Conservation (phyloP, 1,140 invertebrate species). For the Drosophila tristis region DNA sequence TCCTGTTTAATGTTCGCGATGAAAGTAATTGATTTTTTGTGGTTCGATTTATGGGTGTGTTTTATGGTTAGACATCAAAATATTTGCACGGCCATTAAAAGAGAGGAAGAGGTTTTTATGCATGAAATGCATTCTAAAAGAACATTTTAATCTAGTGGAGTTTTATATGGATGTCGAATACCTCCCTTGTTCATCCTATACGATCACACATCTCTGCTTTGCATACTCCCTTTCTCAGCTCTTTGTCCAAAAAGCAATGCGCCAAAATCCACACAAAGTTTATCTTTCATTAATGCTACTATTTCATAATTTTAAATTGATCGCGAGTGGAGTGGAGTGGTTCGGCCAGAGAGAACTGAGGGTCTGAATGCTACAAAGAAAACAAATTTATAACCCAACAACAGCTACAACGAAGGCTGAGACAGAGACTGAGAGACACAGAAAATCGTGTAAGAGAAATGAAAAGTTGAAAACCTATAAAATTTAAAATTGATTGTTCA, state of each 20-base stretch:
- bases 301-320: constrained; percentile 76
- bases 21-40: constrained; percentile 43
- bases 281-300: constrained; percentile 67
- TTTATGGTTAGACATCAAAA: constrained; percentile 40
- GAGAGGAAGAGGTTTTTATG: not conserved
- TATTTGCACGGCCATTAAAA: constrained; percentile 6
- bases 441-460: constrained; percentile 75
- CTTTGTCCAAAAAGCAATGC: constrained; percentile 14
- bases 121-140: not conserved
- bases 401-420: constrained; percentile 39
- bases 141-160: not conserved
- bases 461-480: constrained; percentile 83
- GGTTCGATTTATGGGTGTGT: constrained; percentile 19
- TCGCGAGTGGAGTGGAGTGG: not conserved
- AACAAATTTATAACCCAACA: constrained; percentile 71
- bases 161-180: too few species aligned
- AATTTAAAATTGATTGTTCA: constrained; percentile 84
- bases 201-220: not conserved
- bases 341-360: constrained; percentile 21
- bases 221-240: too few species aligned
- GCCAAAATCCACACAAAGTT: constrained; percentile 52
- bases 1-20: constrained; percentile 9
- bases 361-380: constrained; percentile 63
- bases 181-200: too few species aligned
- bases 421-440: constrained; percentile 26